These are phyloP conservation scores for Gouania willdenowi DNA, from an alignment of 2,797 vertebrate species.

Conservation along the genomic window DNA sequence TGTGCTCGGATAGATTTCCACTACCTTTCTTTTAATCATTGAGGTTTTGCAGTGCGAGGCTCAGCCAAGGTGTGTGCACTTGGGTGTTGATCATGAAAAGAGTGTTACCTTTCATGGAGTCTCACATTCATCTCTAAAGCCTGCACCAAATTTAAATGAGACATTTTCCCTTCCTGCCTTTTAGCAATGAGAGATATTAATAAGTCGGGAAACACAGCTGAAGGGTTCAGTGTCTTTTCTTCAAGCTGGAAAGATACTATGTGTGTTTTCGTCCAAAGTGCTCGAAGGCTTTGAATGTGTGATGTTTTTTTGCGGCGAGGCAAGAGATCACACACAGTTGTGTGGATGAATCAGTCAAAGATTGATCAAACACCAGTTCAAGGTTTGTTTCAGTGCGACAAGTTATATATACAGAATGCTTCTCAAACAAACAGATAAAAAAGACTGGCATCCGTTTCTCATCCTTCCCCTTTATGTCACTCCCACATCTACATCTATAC, in stretches of 20 bases:
- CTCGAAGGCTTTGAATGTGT: slow-evolving; percentile 13
- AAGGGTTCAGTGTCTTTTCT: slow-evolving; percentile 63
- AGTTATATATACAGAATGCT: slow-evolving; percentile 4
- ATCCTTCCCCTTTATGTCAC: neutral
- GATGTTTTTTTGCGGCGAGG: slow-evolving; percentile 10
- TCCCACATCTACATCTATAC: slow-evolving; percentile 4
- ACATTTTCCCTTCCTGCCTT: slow-evolving; percentile 70
- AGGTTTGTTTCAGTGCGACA: slow-evolving; percentile 21
- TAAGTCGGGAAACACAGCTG: slow-evolving; percentile 47
- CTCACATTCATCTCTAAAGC: slow-evolving; percentile 52
- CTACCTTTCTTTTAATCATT: slow-evolving; percentile 50
- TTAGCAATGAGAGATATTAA: slow-evolving; percentile 68
- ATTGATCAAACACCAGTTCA: slow-evolving; percentile 43
- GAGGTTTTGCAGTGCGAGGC: slow-evolving; percentile 27
- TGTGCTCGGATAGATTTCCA: slow-evolving; percentile 66
- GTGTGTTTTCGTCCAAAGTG: slow-evolving; percentile 32
- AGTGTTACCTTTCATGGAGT: slow-evolving; percentile 42
- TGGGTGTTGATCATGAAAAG: slow-evolving; percentile 31
- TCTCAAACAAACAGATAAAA: slow-evolving; percentile 8
- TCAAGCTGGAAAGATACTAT: slow-evolving; percentile 4
- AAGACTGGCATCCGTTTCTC: neutral
- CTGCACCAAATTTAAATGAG: slow-evolving; percentile 69
- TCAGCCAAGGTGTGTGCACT: slow-evolving; percentile 26
- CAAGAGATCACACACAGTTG: slow-evolving; percentile 19
- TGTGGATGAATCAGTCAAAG: slow-evolving; percentile 36